Base-by-base conservation (phyloP, 2,113 vertebrate genomes). In the Tachysurus vachellii region DNA sequence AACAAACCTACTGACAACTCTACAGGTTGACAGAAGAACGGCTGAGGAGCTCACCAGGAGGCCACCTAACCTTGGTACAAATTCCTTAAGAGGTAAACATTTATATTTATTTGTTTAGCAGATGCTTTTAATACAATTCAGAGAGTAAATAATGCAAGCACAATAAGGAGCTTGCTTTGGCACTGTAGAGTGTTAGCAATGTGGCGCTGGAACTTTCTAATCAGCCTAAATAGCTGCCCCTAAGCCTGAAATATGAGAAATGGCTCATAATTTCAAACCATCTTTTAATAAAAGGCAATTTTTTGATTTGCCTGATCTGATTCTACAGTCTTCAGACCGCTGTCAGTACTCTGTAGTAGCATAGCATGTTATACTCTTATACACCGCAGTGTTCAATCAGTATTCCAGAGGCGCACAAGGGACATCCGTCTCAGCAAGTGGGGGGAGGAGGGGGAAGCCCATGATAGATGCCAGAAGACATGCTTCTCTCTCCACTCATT, bases 371-470 rank as follows among this genome's bases (percentile, higher is more conserved):
- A 53, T 53, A 4, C 47, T 70, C 56, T 50, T 5, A 50, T 66
- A 11, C 76, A 68, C 56, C 70, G 85, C 87, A 88, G 85, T 86
- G 82, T 81, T 82, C 53, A 77, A 88, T 90, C 87, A 88, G 87
- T 88, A 90, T 90, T 90, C 85, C 82, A 88, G 87, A 71, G 44
- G 66, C 77, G 28, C 53, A 84, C 53, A 66, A 85, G 59, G 42
- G 59, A 71, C 23, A 53, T 84, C 79, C 8, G 61, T 89, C 76
- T 87, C 62, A 70, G 62, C 75, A 26, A 66, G 82, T 73, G 64
- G 80, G 75, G 57, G 77, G 19, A 10, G 42, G 31, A 13, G 23
- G 23, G 76, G 31, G 31, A 4, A 44, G 28, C 44, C 73, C 9
- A 80, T 83, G 75, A 66, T 17, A 81, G 80, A 59, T 9, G 36